These are phyloP conservation scores for Mayetiola destructor DNA, from an alignment of 2,888 invertebrate genomes.

Conservation along the genomic window DNA sequence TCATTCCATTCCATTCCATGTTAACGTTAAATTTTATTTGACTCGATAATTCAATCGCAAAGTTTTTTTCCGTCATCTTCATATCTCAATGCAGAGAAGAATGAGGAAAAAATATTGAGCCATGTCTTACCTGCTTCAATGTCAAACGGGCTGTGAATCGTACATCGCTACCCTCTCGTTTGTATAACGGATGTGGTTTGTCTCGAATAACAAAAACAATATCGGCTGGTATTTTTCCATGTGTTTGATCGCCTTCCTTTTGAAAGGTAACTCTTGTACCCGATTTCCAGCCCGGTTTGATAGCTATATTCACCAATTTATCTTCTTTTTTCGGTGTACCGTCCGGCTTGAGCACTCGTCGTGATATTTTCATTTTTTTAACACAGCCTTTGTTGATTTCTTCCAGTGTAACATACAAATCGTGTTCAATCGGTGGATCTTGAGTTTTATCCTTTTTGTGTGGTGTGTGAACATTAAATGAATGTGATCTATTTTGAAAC, in stretches of 20 bases:
- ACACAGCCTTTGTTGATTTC: conserved; percentile 90
- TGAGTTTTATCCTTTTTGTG: conserved; percentile 66
- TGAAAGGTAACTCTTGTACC: conserved; percentile 97
- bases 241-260: conserved; percentile 87
- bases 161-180: conserved; percentile 87
- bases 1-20: too few relatives aligned
- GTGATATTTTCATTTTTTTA: conserved; percentile 98
- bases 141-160: conserved; percentile 77
- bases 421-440: conserved; percentile 85
- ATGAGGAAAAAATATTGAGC: background rate
- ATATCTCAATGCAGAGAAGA: background rate
- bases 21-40: too few relatives aligned
- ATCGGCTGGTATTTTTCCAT: conserved; percentile 90
- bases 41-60: too few relatives aligned
- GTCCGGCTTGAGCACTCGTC: conserved; percentile 76
- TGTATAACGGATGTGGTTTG: conserved; percentile 82
- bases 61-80: too few relatives aligned
- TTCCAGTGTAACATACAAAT: conserved; percentile 82
- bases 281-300: conserved; percentile 96
- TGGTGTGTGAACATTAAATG: conserved; percentile 72
- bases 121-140: conserved; percentile 64
- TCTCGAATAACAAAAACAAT: conserved; percentile 94
- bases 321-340: conserved; percentile 80
- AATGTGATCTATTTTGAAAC: conserved; percentile 53
- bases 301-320: conserved; percentile 86